A percentile compares a stretch with the other conserved stretches of the same genome.
Evolutionary conservation across 2,797 vertebrate species (phyloP).

Genomic region (Oreonectes daqikongensis): DNA sequence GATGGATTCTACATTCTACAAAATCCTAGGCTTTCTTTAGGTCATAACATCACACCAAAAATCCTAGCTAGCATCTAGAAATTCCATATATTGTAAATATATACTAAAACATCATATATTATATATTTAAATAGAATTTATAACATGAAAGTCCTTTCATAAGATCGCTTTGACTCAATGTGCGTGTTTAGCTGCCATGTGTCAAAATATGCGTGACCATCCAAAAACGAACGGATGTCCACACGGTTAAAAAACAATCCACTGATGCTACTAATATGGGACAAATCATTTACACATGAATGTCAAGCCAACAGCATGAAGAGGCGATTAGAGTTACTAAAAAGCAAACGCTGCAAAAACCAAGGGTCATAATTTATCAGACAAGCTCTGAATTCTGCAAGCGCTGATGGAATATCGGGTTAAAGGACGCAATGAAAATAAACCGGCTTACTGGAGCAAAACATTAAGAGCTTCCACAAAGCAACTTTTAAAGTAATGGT

Average conservation of each 20-base stretch:
- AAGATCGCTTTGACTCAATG: too few species aligned
- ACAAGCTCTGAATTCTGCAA: constrained; percentile 16
- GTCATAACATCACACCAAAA: too few species aligned
- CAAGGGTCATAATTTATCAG: constrained; percentile 44
- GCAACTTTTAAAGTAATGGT: neutral
- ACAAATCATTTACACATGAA: constrained; percentile 45
- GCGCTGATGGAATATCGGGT: constrained; percentile 36
- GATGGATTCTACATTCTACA: too few species aligned
- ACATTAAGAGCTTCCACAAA: neutral
- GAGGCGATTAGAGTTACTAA: neutral
- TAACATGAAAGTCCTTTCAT: too few species aligned
- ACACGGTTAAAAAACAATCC: constrained; percentile 40
- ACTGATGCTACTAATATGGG: constrained; percentile 50
- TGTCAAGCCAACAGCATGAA: constrained; percentile 31
- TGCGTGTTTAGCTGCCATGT: too few species aligned
- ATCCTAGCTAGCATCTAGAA: too few species aligned
- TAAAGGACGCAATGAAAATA: constrained; percentile 46
- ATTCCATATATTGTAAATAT: too few species aligned
- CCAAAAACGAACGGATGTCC: constrained; percentile 1
- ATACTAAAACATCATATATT: too few species aligned
- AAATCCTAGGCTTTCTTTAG: too few species aligned
- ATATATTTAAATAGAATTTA: too few species aligned
- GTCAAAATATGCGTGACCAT: too few species aligned
- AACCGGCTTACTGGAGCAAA: constrained; percentile 13
- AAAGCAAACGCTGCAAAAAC: constrained; percentile 27